Percentiles rank a stretch among this genome's conserved stretches.
Conservation (phyloP, 2,113 vertebrate genomes). For the Perognathus longimembris region DNA sequence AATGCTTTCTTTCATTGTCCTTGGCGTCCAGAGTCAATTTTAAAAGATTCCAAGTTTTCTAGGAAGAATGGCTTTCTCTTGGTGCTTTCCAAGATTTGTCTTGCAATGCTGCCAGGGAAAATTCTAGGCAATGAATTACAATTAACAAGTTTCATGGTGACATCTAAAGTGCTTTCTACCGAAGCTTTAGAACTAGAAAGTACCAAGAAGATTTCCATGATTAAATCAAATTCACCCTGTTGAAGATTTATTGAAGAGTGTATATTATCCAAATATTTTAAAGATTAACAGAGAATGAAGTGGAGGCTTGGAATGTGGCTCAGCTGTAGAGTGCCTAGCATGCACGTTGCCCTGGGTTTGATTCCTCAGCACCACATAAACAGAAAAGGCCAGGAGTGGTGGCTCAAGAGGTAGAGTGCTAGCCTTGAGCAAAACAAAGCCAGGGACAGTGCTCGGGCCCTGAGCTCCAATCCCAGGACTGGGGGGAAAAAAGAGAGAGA, state of each 20-base stretch:
- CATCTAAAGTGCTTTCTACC: slow-evolving; percentile 76
- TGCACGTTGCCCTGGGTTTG: no score
- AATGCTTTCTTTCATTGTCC: slow-evolving; percentile 48
- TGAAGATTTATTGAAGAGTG: slow-evolving; percentile 76
- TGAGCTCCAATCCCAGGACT: no score
- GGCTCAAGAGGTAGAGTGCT: no score
- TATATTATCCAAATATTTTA: slow-evolving; percentile 73
- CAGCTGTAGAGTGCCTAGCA: no score
- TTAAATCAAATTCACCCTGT: slow-evolving; percentile 72
- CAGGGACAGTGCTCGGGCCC: no score
- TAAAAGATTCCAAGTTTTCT: slow-evolving; percentile 76
- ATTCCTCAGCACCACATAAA: no score
- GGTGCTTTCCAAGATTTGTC: slow-evolving; percentile 85
- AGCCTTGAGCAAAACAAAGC: no score
- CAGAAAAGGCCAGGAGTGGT: no score
- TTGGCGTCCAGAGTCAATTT: slow-evolving; percentile 64
- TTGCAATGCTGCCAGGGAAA: slow-evolving; percentile 87
- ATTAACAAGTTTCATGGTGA: slow-evolving; percentile 81
- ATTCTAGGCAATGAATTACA: slow-evolving; percentile 86
- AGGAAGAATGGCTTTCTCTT: slow-evolving; percentile 85
- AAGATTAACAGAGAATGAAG: slow-evolving; percentile 45
- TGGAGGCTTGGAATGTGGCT: no score
- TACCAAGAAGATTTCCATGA: slow-evolving; percentile 54
- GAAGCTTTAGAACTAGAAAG: slow-evolving; percentile 53
- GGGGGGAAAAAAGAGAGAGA: no score